Base-by-base conservation (phyloP, 2,888 invertebrate genomes). In the Dynastes hyllus region DNA sequence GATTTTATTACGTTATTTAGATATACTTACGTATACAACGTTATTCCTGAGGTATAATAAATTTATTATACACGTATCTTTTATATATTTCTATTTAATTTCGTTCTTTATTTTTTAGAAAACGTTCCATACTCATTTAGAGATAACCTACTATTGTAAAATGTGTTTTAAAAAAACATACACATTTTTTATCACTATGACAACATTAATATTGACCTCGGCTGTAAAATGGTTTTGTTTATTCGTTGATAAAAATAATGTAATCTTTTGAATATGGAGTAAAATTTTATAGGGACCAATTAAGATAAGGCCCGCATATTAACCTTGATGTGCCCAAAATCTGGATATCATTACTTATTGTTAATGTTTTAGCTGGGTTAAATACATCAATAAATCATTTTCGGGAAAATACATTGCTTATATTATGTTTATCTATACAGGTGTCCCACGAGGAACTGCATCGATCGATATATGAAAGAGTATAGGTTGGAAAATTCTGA, bases 201-300 rank as follows among this genome's bases (percentile, higher is more conserved):
- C 58, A 73, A 73, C 61, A 73, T 58, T 32, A 73, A 73, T 73
- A 58, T 73, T 73, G 73, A 61, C 61, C 73, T 61, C 71, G 22
- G 40, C 27, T 58, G 53, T 73, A 73, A 73, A 73, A 73, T 73
- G 61, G 71, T 58, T 73, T 22, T 73, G 73, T 73, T 73, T 73
- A 73, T 73, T 53, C 73, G 58, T 61, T 73, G 73, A 73, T 73
- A 73, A 73, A 73, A 61, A 70, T 55, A 55, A 71, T 61, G 40
- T 73, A 73, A 73, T 73, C 73, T 73, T 58, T 55, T 40, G 58
- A 73, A 73, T 53, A 58, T 73, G 61, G 61, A 73, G 73, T 73
- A 73, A 73, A 73, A 61, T 61, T 73, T 75, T 75, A 75, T 75
- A 61, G 58, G 61, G 61, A 4, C 73, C 61, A 75, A 75, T 75